Base-by-base conservation (phyloP, 2,797 vertebrate species). In the Triplophysa bombifrons region DNA sequence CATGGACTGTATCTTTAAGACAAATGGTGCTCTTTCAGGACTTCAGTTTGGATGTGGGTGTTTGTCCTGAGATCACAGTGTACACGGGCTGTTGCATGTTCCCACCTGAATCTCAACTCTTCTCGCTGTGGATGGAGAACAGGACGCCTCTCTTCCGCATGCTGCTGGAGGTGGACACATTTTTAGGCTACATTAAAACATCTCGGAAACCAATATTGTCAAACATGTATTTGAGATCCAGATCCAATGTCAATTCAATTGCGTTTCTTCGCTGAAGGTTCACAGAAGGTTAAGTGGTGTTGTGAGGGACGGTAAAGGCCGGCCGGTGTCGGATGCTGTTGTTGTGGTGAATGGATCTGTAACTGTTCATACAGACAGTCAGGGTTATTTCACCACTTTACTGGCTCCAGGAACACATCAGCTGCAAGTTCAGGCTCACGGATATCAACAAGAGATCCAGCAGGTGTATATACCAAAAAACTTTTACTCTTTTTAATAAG, bases 1-100 rank as follows among this genome's bases (percentile, higher is more conserved):
- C 0, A 8, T 63, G 30, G 30, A 34, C 60, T 16, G 10, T 74
- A 2, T 63, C 12, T n/a, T 76, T n/a, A 50, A 11, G 38, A 8
- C 17, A 19, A 51, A 20, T 63, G 12, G n/a, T 72, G 13, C 50
- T 30, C 56, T 90, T 87, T 67, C 71, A 98, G 97, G 97, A 98
- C 91, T 99, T 96, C 87, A 98, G 96, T 0, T 88, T 98, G 86
- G 94, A 91, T 2, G 96, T 96, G 80, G 96, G 96, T 60, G 94
- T 94, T 53, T 99, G 98, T 88, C 97, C 98, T 3, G 98, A 99
- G 91, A 97, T 99, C 90, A 99, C 96, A 0, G 95, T 96, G 44
- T 99, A 98, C 41, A 97, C 94, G 0, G 91, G 95, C 90, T 99
- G 97, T 92, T 99, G 98, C 84, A 90, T 95, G 74, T 99, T 96